Percentiles rank a stretch among this genome's conserved stretches.
Conservation (phyloP, 92 coral and sea anemone genomes). For the Zoanthus gigantus region DNA sequence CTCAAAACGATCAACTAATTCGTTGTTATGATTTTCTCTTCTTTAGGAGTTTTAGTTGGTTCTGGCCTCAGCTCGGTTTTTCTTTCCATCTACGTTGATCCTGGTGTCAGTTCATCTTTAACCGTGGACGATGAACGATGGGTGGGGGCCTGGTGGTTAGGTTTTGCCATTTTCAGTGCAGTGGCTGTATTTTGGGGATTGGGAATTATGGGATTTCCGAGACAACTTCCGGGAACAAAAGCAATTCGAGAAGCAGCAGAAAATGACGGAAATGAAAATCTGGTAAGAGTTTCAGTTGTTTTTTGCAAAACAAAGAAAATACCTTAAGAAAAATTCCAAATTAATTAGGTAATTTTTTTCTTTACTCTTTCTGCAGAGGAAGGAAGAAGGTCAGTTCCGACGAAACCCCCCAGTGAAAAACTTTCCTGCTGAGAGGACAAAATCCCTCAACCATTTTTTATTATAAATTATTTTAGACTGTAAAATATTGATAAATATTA, state of each 20-base stretch:
- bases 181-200: constrained; percentile 67
- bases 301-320: neutral
- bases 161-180: constrained; percentile 62
- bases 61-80: neutral
- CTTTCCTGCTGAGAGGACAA: too few relatives aligned
- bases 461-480: too few relatives aligned
- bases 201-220: constrained; percentile 83
- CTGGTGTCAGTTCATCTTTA: constrained; percentile 69
- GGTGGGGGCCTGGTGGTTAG: constrained; percentile 99
- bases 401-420: too few relatives aligned
- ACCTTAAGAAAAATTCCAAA: neutral
- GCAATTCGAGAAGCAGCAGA: constrained; percentile 42
- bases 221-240: constrained; percentile 70
- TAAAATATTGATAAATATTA: too few relatives aligned
- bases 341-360: too few relatives aligned
- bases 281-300: constrained; percentile 18
- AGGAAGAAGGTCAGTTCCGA: too few relatives aligned
- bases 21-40: neutral
- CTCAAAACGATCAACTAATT: too few relatives aligned
- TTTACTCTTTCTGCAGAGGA: too few relatives aligned
- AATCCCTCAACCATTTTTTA: too few relatives aligned
- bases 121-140: constrained; percentile 74
- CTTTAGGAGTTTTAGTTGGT: constrained; percentile 7
- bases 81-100: constrained; percentile 60
- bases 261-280: constrained; percentile 11